phyloP scores from a whole-genome alignment of 2,888 invertebrate species.

The Drosophila meridionalis region DNA sequence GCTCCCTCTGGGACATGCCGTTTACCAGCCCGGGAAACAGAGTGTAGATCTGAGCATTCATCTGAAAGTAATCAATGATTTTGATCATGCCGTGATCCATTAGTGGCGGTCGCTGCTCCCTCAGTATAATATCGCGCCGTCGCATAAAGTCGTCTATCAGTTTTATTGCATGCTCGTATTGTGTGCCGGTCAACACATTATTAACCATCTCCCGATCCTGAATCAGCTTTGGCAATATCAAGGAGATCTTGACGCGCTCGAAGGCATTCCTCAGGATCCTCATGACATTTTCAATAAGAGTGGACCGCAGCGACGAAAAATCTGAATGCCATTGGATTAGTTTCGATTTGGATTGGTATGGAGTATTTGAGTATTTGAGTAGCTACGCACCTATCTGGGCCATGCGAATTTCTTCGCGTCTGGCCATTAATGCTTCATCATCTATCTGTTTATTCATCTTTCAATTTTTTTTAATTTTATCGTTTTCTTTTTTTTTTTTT shows the following conservation, averaged over 20 bases:
- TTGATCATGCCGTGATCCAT: constrained; percentile 56
- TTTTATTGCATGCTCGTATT: constrained; percentile 34
- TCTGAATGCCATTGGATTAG: constrained; percentile 30
- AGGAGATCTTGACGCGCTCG: constrained; percentile 57
- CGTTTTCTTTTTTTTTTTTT: background rate
- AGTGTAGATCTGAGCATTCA: constrained; percentile 34
- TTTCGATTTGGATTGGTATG: background rate
- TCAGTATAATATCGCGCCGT: constrained; percentile 46
- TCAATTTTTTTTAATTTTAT: background rate
- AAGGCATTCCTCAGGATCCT: constrained; percentile 42
- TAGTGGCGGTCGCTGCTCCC: constrained; percentile 42
- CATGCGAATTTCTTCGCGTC: constrained; percentile 15
- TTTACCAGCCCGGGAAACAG: constrained; percentile 36
- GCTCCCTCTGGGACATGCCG: constrained; percentile 33
- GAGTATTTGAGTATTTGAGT: background rate
- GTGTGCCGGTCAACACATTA: constrained; percentile 28
- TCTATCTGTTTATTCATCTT: constrained; percentile 2
- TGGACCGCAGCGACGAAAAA: constrained; percentile 40
- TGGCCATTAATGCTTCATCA: background rate
- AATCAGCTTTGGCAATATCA: constrained; percentile 60
- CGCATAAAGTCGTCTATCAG: constrained; percentile 48
- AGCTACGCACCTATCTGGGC: constrained; percentile 17
- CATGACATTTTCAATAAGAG: constrained; percentile 43
- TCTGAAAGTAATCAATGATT: constrained; percentile 66
- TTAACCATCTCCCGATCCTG: constrained; percentile 21